Conservation (phyloP, 2,113 vertebrate genomes). For the Argyrosomus japonicus region DNA sequence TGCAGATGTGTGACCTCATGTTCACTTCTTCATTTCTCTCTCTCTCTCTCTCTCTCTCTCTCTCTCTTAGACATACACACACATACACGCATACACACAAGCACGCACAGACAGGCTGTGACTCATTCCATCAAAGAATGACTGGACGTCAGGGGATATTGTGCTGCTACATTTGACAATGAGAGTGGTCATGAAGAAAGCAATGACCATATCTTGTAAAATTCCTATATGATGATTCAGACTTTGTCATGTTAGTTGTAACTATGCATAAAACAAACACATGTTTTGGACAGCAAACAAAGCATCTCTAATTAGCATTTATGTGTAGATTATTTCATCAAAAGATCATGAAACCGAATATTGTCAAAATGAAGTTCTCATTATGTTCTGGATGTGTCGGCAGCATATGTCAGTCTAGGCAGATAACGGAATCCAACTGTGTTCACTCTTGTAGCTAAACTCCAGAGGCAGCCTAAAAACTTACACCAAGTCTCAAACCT, state of each 20-base stretch:
- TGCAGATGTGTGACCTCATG: constrained; percentile 42
- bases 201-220: constrained; percentile 71
- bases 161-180: constrained; percentile 51
- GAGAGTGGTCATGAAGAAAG: constrained; percentile 75
- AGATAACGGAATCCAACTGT: constrained; percentile 45
- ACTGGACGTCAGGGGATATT: constrained; percentile 65
- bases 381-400: constrained; percentile 10
- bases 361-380: constrained; percentile 37
- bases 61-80: neutral
- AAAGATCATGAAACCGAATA: constrained; percentile 16
- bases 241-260: constrained; percentile 44
- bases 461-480: neutral
- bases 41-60: neutral
- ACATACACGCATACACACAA: constrained; percentile 21
- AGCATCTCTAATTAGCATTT: constrained; percentile 13
- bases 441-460: constrained; percentile 4
- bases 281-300: neutral
- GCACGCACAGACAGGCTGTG: constrained; percentile 40
- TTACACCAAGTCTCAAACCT: neutral
- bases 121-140: constrained; percentile 74
- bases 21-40: neutral
- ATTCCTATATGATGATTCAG: constrained; percentile 69
- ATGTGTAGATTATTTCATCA: neutral
- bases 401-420: constrained; percentile 24
- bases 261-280: constrained; percentile 43